phyloP scores from a whole-genome alignment of 2,888 invertebrate species.

The Lissonota sp. region DNA sequence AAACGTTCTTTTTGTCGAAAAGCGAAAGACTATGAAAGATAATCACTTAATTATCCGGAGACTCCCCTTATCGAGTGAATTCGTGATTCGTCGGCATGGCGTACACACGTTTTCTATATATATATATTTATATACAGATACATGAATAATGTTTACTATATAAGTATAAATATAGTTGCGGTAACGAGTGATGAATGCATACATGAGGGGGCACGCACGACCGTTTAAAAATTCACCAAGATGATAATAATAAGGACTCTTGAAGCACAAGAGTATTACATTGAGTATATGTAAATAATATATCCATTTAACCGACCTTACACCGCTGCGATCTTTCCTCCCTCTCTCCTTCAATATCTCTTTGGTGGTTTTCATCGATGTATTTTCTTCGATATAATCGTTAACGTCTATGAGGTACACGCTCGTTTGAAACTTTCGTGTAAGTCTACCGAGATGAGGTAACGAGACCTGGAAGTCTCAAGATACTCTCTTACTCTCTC shows the following conservation, averaged over 20 bases:
- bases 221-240: slow-evolving; percentile 64
- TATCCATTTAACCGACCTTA: slow-evolving; percentile 61
- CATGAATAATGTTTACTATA: slow-evolving; percentile 18
- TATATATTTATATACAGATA: neutral
- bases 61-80: slow-evolving; percentile 38
- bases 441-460: slow-evolving; percentile 45
- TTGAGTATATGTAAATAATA: slow-evolving; percentile 63
- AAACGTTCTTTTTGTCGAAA: slow-evolving; percentile 22
- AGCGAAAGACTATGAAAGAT: slow-evolving; percentile 23
- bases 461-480: slow-evolving; percentile 62
- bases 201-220: slow-evolving; percentile 60
- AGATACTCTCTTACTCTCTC: neutral
- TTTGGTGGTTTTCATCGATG: neutral
- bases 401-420: slow-evolving; percentile 41
- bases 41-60: slow-evolving; percentile 48
- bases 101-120: neutral
- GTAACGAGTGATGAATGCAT: slow-evolving; percentile 63
- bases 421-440: slow-evolving; percentile 42
- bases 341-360: slow-evolving; percentile 5
- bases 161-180: slow-evolving; percentile 43
- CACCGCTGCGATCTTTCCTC: slow-evolving; percentile 35
- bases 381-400: slow-evolving; percentile 50
- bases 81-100: slow-evolving; percentile 27
- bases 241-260: slow-evolving; percentile 57
- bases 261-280: slow-evolving; percentile 52